These are phyloP conservation scores for Pristionchus pacificus DNA, from an alignment of 1,140 invertebrate genomes.

Conservation along the genomic window DNA sequence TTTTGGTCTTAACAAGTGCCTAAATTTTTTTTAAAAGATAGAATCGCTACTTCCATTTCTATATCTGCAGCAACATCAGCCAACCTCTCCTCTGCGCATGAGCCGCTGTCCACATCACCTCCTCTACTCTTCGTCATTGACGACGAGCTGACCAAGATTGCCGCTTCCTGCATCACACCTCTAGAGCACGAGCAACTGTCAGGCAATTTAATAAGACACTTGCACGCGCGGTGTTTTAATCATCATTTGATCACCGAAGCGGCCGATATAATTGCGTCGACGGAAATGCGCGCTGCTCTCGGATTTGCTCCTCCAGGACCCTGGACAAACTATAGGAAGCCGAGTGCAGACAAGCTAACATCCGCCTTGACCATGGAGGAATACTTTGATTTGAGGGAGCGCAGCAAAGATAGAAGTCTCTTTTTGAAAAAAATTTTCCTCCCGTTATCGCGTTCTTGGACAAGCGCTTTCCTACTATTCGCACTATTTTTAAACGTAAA, in stretches of 20 bases:
- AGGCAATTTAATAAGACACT: constrained; percentile 2
- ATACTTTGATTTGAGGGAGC: neutral
- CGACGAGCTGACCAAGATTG: too few species aligned
- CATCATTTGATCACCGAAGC: neutral
- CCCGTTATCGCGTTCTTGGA: constrained; percentile 9
- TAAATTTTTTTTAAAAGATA: too few species aligned
- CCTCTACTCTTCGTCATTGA: too few species aligned
- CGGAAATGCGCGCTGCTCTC: constrained; percentile 6
- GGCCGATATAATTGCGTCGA: neutral
- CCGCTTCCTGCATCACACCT: neutral
- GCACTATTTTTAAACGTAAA: constrained; percentile 1
- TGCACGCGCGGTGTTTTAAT: neutral
- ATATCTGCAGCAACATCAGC: too few species aligned
- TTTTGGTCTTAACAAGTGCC: too few species aligned
- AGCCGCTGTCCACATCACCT: too few species aligned
- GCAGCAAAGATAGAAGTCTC: neutral
- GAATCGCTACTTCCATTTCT: too few species aligned
- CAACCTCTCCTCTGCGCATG: too few species aligned
- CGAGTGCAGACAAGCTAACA: neutral
- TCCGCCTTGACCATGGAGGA: constrained; percentile 1
- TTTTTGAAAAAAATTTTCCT: constrained; percentile 6
- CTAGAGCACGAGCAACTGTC: constrained; percentile 1
- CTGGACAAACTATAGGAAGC: neutral
- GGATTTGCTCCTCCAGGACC: constrained; percentile 5
- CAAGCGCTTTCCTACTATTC: constrained; percentile 7